Evolutionary conservation across 2,888 invertebrate species (phyloP), one percentile per base, ranked within the genome.

Genomic region (Beris chalybata): DNA sequence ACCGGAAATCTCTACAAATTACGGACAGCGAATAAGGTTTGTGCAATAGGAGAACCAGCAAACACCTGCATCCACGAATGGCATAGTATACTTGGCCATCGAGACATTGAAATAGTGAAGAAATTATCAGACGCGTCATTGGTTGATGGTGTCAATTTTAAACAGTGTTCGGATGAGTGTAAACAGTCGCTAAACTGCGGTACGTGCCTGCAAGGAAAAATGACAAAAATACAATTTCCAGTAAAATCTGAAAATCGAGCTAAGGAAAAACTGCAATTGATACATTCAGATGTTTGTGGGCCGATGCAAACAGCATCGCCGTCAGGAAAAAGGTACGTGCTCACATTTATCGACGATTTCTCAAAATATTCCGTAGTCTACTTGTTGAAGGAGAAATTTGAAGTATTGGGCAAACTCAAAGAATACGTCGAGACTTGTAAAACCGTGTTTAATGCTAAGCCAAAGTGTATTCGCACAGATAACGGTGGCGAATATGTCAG

Each of bases 331-430:
- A 67, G 71, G 15, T 75, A 74, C 63, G 13, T 75, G 1, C 9
- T 76, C 4, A 76, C 73, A 0, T 68, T 77, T 7, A 75, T 75
- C 12, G 76, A 76, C 64, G 76, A 77, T 69, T 76, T 64, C 61
- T 74, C 74, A 5, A 69, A 73, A 55, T 76, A 71, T 58, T 72
- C 73, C 5, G 53, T 56, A 0, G 61, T 75, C 47, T 74, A 71
- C 66, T 48, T 76, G 0, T 15, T 75, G 5, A 55, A 66, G 45
- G 47, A 73, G 15, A 75, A 75, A 65, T 71, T 68, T 6, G 72
- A 74, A 59, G 71, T 63, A 15, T 58, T 71, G 32, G 65, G 68
- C 68, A 55, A 72, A 58, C 69, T 70, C 57, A 13, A 63, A 53
- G 29, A 52, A 48, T 67, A 71, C 7, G 52, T 68, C 4, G 53